Percentiles rank a stretch among this genome's conserved stretches.
phyloP scores from a whole-genome alignment of 2,797 vertebrate genomes.

The Pitangus sulphuratus region DNA sequence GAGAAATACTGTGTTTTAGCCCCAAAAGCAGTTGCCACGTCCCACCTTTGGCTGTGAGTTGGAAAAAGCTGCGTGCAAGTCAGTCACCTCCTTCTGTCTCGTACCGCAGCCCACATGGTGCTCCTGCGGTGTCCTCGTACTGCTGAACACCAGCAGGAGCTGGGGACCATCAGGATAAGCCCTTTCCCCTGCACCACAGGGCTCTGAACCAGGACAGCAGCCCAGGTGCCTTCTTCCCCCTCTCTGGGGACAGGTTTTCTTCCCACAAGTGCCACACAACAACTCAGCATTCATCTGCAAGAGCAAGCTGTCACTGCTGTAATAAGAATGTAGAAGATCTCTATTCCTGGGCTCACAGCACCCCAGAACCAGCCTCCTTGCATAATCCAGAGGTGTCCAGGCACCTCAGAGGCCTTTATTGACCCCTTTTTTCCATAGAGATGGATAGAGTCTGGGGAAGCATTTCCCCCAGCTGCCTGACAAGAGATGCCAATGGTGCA shows the following conservation, averaged over 20 bases:
- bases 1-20: neutral
- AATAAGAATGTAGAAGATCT: neutral
- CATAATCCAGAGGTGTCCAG: fast-evolving
- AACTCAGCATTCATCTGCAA: neutral
- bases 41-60: fast-evolving
- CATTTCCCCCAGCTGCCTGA: neutral
- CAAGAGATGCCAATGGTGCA: fast-evolving
- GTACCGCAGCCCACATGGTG: fast-evolving
- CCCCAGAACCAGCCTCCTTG: neutral
- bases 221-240: neutral
- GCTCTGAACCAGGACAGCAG: neutral
- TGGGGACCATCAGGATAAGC: neutral
- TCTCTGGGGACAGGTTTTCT: neutral
- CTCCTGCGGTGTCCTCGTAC: neutral
- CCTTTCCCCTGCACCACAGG: neutral
- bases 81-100: neutral
- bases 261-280: fast-evolving
- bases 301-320: neutral
- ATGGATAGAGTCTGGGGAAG: neutral
- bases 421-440: neutral
- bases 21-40: fast-evolving
- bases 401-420: neutral
- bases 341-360: neutral
- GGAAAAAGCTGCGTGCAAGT: fast-evolving
- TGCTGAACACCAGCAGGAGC: neutral